Evolutionary conservation across 1,140 invertebrate species (phyloP), one percentile per base, ranked within the genome.

Genomic region (Tetramorium simillimum): DNA sequence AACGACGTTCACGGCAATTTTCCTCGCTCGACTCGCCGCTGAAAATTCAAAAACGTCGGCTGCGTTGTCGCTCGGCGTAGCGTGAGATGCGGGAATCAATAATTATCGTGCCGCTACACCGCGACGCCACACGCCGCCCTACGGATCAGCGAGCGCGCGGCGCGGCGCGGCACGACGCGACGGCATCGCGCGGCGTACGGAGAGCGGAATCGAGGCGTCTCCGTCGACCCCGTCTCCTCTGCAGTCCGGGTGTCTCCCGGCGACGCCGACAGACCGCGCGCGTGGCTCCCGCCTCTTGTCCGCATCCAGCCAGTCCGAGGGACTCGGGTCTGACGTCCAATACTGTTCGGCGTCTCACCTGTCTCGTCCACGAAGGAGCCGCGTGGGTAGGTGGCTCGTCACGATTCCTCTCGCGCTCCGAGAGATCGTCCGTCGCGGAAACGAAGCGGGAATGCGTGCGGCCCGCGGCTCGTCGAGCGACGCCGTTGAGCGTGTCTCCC

Each of bases 1-100:
- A 3, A 40, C 10, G 21, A 43, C 16, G n/a, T 40, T 12, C 9
- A 43, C 9, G 14, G 5, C 7, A 40, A 28, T 14, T 77, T 43
- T 6, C 3, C 0, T 67, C 37, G 37, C 43, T 40, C 9, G 10
- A 37, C 37, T 77, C 16, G 58, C 24, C 24, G 16, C 6, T 46
- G 53, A 78, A 77, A 62, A 78, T 78, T 78, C 21, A 46, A 62
- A 60, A 21, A 2, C 58, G 28, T 14, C 28, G 28, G 21, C n/a
- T 46, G 46, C 62, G 0, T 49, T 21, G 63, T 37, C n/a, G 62
- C 46, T 69, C 62, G 46, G 24, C n/a, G 58, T 80, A 49, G 60
- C 76, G 60, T 51, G 12, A 65, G 62, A 65, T 80, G 28, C 46
- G n/a, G 51, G 77, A 69, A 81, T 81, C 77, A 56, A 81, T 81